A percentile compares a stretch with the other conserved stretches of the same genome.
These are phyloP conservation scores for Meloe dianella DNA, from an alignment of 2,888 invertebrate genomes.

Conservation along the genomic window DNA sequence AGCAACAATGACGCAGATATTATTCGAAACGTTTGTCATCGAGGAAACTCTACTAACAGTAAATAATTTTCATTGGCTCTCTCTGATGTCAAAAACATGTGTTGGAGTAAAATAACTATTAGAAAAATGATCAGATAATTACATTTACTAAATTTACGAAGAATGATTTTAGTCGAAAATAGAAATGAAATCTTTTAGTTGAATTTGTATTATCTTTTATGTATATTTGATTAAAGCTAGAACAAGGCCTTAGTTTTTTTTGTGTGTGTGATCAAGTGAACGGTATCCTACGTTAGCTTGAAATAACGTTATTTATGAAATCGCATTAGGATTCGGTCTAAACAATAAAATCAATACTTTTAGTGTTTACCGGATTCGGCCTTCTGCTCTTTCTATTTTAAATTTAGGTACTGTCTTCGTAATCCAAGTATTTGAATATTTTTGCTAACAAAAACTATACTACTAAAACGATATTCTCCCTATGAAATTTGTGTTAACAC, in stretches of 20 bases:
- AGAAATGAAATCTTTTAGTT: not conserved
- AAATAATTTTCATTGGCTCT: conserved; percentile 16
- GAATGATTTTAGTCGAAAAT: not conserved
- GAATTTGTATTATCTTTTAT: not conserved
- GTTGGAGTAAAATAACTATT: not conserved
- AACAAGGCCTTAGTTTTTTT: not conserved
- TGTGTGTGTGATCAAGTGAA: conserved; percentile 7
- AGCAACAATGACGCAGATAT: conserved; percentile 14
- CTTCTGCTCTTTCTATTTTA: not conserved
- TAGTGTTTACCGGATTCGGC: not conserved
- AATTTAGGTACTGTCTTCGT: not conserved
- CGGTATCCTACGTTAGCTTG: not conserved
- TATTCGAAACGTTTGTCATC: conserved; percentile 11
- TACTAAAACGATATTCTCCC: not conserved
- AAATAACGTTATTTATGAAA: conserved; percentile 12
- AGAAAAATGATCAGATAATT: not conserved
- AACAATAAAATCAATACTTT: conserved; percentile 18
- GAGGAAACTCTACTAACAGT: conserved; percentile 6
- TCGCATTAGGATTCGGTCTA: conserved; percentile 14
- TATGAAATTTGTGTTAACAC: too few relatives aligned
- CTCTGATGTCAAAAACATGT: conserved; percentile 1
- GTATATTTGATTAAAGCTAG: not conserved
- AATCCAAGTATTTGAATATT: not conserved
- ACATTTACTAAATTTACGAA: not conserved
- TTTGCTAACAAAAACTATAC: not conserved